Evolutionary conservation across 2,797 vertebrate species (phyloP), one percentile per base, ranked within the genome.

Genomic region (Hephaestus fuliginosus): DNA sequence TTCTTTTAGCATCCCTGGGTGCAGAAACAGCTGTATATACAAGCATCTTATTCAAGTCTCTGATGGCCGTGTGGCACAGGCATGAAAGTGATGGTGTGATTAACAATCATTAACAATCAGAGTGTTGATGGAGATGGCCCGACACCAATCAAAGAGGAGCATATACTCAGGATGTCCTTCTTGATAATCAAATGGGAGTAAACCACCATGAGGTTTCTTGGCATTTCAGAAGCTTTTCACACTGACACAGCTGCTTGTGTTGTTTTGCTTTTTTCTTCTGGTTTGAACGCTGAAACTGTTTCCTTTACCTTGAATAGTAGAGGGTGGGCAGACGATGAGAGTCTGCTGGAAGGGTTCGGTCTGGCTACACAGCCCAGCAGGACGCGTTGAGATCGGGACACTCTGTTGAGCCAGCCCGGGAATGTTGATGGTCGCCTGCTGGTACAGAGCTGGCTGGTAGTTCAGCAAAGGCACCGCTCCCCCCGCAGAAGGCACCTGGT

Each of bases 331-430:
- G 57, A 99, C 98, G 46, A 99, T 99, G 90, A 99, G 98, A 0
- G 98, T 99, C 89, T 99, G 98, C 86, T 99, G 98, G 95, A 98
- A 99, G n/a, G 98, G 98, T 83, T 99, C 98, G 1, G 97, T 95
- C 90, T 98, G 98, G 18, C 96, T 96, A 81, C 98, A 98, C 88
- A 99, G 96, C 91, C 98, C 97, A 68, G 97, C 95, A 68, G 97
- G 94, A 77, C 98, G 97, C 6, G 97, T 95, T 83, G 98, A 97
- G 79, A 99, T 91, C 5, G 98, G 97, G 78, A 99, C 97, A 7
- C 97, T 96, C 88, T 98, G 97, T 28, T 99, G 98, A 70, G 98
- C 85, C 87, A 99, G 96, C 64, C 97, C 98, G 14, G 98, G 97
- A 91, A 99, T 97, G 66, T 98, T 98, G 57, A 98, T 99, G 18